Conservation (phyloP, 2,113 vertebrate genomes). For the Oreochromis niloticus region DNA sequence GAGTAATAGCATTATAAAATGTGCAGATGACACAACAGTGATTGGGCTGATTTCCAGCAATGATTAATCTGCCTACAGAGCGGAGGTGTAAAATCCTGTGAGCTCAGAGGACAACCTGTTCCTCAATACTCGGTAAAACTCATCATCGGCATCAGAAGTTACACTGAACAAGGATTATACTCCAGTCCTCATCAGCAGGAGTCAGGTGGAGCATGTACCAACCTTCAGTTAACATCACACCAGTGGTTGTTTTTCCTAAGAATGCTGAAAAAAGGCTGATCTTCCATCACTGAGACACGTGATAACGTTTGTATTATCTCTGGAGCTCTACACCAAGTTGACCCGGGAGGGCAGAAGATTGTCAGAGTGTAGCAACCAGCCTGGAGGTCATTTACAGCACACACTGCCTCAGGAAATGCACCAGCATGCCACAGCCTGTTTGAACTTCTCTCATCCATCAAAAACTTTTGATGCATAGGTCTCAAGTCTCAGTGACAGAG, state of each 20-base stretch:
- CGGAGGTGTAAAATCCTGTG: neutral
- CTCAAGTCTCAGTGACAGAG: neutral
- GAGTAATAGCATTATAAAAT: neutral
- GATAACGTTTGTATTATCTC: neutral
- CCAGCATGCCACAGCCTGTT: neutral
- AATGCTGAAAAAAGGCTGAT: neutral
- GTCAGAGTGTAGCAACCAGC: neutral
- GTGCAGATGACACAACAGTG: neutral
- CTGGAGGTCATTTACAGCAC: neutral
- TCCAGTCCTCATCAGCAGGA: neutral
- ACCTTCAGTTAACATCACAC: neutral
- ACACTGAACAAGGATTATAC: neutral
- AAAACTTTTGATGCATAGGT: neutral
- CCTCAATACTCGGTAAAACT: neutral
- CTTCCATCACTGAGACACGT: neutral
- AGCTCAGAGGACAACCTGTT: neutral
- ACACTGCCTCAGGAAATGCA: neutral
- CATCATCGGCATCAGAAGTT: neutral
- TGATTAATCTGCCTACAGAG: neutral
- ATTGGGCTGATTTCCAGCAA: neutral
- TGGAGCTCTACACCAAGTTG: neutral
- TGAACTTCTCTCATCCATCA: fast-evolving
- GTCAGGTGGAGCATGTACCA: neutral
- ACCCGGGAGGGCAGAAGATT: neutral
- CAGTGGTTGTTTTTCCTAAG: neutral